Base-by-base conservation (phyloP, 1,140 invertebrate genomes). In the Archivesica marissinica region DNA sequence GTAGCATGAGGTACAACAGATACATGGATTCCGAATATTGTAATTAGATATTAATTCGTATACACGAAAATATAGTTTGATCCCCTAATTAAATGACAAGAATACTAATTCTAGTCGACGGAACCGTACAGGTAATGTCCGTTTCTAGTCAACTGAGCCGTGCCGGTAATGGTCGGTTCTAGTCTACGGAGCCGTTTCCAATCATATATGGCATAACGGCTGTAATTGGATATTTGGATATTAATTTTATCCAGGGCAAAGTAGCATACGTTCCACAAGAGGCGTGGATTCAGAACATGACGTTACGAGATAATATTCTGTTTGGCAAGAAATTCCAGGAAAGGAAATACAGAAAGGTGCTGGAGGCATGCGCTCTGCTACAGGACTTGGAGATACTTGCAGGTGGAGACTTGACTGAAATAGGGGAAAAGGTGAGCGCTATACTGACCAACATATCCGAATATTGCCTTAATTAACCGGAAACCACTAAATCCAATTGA, bases 201-300 rank as follows among this genome's bases (percentile, higher is more conserved):
- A n/a, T n/a, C n/a, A 47, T 47, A 17, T 9, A 47, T 47, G 17
- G 7, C 17, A 9, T 17, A 9, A 47, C 44, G 44, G 7, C 7
- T 47, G 44, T 47, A 9, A 9, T 9, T 7, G 44, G 44, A 7
- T 47, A 7, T 47, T 7, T 9, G 7, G 7, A 47, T 47, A 17
- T 47, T 47, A 7, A 47, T 47, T 9, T 7, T 47, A 54, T 68
- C 0, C 84, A 94, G 93, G 93, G 92, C 25, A 88, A 88, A 6
- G 82, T 93, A 2, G 96, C 96, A 3, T 98, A 97, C 92, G 96
- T 97, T 1, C 95, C 97, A 0, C 97, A 98, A 91, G 95, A 96
- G 75, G 96, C 97, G 11, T 96, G 95, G 95, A 95, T 97, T 61
- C 91, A 95, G 64, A 96, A 96, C 91, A 94, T 94, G 0, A 96